Base-by-base conservation (phyloP, 2,888 invertebrate genomes). In the Phragmatobia fuliginosa region DNA sequence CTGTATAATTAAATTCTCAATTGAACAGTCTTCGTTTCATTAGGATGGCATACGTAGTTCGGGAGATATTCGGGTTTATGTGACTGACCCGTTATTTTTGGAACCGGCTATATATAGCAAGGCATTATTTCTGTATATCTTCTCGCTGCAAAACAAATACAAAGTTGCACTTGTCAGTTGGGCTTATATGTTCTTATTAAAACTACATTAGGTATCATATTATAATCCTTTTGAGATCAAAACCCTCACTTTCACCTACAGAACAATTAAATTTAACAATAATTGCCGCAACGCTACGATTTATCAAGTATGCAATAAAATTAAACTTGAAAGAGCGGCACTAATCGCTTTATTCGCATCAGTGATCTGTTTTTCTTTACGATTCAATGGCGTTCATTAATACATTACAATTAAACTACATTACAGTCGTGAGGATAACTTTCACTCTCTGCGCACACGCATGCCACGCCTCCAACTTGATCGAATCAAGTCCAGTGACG, bases 381-480 rank as follows among this genome's bases (percentile, higher is more conserved):
- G 66, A 69, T 76, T 69, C 63, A 74, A 75, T 65, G 61, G 68
- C 65, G 73, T 80, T 83, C 81, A 86, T 86, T 86, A 83, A 84
- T 83, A 81, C 71, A 74, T 80, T 71, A 84, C 83, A 87, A 90
- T 90, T 90, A 89, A 81, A 86, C 75, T 85, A 84, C 82, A 78
- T 70, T 78, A 85, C 70, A 78, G 85, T 91, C 91, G 91, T 91
- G 92, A 91, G 87, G 86, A 86, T 85, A 80, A 89, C 92, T 93
- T 94, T 94, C 94, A 91, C 93, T 93, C 78, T 88, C 84, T 87
- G 88, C 87, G 86, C 87, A 74, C 85, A 88, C 88, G 88, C 88
- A 86, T 75, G 72, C 68, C 81, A 83, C 87, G 83, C 87, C 86
- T 84, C 70, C 70, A 21, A 58, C 62, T 73, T 73, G 68, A 71